Base-by-base conservation (phyloP, 2,888 invertebrate genomes). In the Brachypalpus laphriformis region DNA sequence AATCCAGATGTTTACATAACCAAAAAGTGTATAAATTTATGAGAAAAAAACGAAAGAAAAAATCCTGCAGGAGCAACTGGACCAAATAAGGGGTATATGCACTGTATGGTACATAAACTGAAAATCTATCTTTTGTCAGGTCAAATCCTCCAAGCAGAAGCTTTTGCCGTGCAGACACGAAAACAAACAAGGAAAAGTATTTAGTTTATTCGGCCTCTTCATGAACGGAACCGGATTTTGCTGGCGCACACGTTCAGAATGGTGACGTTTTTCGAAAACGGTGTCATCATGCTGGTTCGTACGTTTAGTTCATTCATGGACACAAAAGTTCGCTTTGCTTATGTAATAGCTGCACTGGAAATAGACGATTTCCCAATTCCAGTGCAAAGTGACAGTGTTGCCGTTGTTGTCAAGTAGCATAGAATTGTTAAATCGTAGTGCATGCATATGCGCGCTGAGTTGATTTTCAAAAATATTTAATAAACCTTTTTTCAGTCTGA, bases 211-310 rank as follows among this genome's bases (percentile, higher is more conserved):
- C 45, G 16, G 34, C 16, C 25, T 59, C 16, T 34, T 34, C 8
- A 54, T 49, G 66, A 57, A 40, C 18, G 54, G 63, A 74, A 83
- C 47, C 56, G 68, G 78, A 68, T 68, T 70, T 74, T 70, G 80
- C 83, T 80, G 80, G 80, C 68, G 54, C 63, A 68, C 65, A 68
- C 65, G 56, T 75, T 74, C 63, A 31, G 14, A 80, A 65, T 56
- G 63, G 75, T 80, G 80, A 75, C 80, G 80, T 80, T 59, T 61
- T 70, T 51, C 11, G 11, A 47, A n/a, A 75, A 70, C 28, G 65
- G 74, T 83, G 83, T 80, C 80, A 83, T 80, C 75, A 83, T 80
- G 68, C 82, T 82, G 28, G 59, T 77, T 72, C 20, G 66, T 68
- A 71, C 54, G 57, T 11, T 11, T 16, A 56, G 68, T 70, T 80